These are phyloP conservation scores for Synergus itoensis DNA, from an alignment of 2,888 invertebrate species.

Conservation along the genomic window DNA sequence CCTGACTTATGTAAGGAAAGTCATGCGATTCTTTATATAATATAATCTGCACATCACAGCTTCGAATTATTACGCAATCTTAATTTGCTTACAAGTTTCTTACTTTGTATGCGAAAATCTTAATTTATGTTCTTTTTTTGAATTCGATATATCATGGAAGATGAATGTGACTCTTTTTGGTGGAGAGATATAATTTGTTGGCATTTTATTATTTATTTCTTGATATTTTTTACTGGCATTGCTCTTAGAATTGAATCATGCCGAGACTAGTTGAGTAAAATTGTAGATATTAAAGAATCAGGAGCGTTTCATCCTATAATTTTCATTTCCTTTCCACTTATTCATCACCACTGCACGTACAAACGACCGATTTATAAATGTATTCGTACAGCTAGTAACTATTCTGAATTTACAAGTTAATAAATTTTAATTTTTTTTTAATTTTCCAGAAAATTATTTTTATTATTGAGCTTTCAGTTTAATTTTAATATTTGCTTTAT, in stretches of 20 bases:
- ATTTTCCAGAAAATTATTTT: background rate
- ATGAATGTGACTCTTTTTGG: background rate
- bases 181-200: background rate
- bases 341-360: constrained; percentile 11
- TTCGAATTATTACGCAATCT: background rate
- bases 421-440: too few species aligned
- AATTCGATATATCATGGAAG: background rate
- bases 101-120: too few species aligned
- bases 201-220: background rate
- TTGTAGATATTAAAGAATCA: constrained; percentile 22
- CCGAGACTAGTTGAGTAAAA: background rate
- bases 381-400: background rate
- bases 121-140: background rate
- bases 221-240: background rate
- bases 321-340: constrained; percentile 30
- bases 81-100: constrained; percentile 15
- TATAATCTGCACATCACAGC: constrained; percentile 11
- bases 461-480: background rate
- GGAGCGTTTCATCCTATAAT: constrained; percentile 14
- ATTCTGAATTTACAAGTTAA: background rate
- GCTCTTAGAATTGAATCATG: background rate
- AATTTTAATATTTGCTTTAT: background rate
- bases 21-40: constrained; percentile 43
- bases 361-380: background rate
- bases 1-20: constrained; percentile 17